Conservation (phyloP, 2,113 vertebrate genomes). For the Leuciscus idus region DNA sequence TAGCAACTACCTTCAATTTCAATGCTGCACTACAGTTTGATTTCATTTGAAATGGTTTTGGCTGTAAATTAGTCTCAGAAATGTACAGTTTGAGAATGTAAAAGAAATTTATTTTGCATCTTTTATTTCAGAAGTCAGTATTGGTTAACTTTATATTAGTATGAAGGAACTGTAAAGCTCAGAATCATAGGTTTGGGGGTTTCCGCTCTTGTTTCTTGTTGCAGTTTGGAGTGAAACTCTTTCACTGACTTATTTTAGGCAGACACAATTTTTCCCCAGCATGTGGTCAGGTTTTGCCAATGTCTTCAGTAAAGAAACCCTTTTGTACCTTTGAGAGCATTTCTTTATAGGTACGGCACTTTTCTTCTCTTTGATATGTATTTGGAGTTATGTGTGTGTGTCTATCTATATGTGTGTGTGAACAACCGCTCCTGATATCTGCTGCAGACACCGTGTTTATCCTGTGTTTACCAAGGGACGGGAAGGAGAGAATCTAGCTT, state of each 20-base stretch:
- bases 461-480: neutral
- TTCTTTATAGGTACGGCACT: constrained; percentile 28
- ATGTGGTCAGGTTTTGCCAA: constrained; percentile 11
- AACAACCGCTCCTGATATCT: constrained; percentile 23
- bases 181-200: constrained; percentile 27
- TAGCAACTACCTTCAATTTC: constrained; percentile 4
- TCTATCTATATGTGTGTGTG: constrained; percentile 5
- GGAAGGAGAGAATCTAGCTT: neutral
- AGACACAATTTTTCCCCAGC: neutral
- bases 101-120: constrained; percentile 12
- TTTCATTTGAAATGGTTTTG: constrained; percentile 13
- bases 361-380: constrained; percentile 44
- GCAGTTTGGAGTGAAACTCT: neutral
- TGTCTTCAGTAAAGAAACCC: constrained; percentile 16
- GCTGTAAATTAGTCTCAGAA: constrained; percentile 24
- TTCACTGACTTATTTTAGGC: neutral
- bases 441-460: constrained; percentile 35
- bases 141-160: constrained; percentile 45
- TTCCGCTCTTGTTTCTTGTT: constrained; percentile 4
- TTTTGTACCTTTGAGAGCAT: constrained; percentile 19
- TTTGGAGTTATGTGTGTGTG: constrained; percentile 42
- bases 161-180: constrained; percentile 34
- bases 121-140: constrained; percentile 26
- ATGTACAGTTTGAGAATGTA: constrained; percentile 45
- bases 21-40: constrained; percentile 28